A percentile compares a stretch with the other conserved stretches of the same genome.
phyloP scores from a whole-genome alignment of 1,140 invertebrate genomes.

The Hypsibius dujardini region DNA sequence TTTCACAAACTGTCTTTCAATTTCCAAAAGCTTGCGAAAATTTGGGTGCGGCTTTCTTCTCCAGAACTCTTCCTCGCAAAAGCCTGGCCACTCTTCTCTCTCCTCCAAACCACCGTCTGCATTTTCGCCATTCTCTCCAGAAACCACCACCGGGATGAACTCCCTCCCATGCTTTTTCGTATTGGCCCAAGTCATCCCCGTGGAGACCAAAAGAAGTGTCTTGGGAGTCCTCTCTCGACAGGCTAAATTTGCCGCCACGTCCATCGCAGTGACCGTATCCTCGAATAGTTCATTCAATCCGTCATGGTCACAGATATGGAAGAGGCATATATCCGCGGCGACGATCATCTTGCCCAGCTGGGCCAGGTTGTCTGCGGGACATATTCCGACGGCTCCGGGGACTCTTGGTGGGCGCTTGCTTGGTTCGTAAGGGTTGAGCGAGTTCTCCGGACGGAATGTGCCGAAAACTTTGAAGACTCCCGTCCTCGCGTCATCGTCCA shows the following conservation, averaged over 20 bases:
- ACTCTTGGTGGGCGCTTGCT: background rate
- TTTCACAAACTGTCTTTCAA: conserved; percentile 6
- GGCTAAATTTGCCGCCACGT: background rate
- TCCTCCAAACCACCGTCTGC: no score
- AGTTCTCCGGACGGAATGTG: background rate
- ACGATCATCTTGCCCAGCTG: background rate
- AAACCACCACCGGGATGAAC: no score
- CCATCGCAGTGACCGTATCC: background rate
- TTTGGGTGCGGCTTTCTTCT: background rate
- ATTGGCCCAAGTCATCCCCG: background rate
- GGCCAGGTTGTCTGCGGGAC: background rate
- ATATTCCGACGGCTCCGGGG: background rate
- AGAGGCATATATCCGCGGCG: background rate
- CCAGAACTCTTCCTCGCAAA: conserved; percentile 4
- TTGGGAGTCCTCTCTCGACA: background rate
- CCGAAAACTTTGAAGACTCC: background rate
- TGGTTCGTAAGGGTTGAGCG: background rate
- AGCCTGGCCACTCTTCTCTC: no score
- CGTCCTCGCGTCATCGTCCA: background rate
- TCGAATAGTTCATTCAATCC: background rate
- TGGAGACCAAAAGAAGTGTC: background rate
- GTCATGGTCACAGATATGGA: background rate
- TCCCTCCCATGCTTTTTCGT: no score
- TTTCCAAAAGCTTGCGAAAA: background rate
- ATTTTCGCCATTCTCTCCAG: no score